Conservation (phyloP, 2,888 invertebrate genomes). For the Acrobasis consociella region DNA sequence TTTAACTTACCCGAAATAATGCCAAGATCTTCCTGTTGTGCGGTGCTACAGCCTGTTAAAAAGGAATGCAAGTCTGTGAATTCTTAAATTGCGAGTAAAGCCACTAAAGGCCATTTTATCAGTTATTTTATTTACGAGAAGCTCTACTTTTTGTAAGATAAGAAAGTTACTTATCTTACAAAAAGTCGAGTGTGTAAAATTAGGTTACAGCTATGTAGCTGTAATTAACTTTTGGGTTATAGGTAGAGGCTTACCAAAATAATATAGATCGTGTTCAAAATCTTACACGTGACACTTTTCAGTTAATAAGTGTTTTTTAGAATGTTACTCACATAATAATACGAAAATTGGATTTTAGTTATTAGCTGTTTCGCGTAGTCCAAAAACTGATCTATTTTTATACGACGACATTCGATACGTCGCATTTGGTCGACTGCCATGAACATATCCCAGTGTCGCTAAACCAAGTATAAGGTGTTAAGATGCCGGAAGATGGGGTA, state of each 20-base stretch:
- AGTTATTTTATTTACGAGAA: not conserved
- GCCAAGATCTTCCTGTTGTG: conserved; percentile 27
- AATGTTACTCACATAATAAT: too few species aligned
- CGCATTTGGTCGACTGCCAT: not conserved
- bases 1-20: conserved; percentile 39
- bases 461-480: conserved; percentile 38
- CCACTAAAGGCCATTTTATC: not conserved
- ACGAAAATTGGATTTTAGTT: too few species aligned
- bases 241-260: too few species aligned
- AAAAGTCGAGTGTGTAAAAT: too few species aligned
- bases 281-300: too few species aligned
- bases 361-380: too few species aligned
- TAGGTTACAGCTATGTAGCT: too few species aligned
- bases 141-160: too few species aligned
- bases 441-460: not conserved
- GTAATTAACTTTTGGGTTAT: too few species aligned
- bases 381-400: not conserved
- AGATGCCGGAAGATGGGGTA: conserved; percentile 60
- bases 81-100: not conserved
- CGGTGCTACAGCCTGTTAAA: not conserved
- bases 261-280: too few species aligned
- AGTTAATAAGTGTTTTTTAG: too few species aligned
- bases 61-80: conserved; percentile 2
- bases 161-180: too few species aligned
- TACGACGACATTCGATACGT: not conserved